Conservation (phyloP, 2,888 invertebrate species). For the Spialia ferax region DNA sequence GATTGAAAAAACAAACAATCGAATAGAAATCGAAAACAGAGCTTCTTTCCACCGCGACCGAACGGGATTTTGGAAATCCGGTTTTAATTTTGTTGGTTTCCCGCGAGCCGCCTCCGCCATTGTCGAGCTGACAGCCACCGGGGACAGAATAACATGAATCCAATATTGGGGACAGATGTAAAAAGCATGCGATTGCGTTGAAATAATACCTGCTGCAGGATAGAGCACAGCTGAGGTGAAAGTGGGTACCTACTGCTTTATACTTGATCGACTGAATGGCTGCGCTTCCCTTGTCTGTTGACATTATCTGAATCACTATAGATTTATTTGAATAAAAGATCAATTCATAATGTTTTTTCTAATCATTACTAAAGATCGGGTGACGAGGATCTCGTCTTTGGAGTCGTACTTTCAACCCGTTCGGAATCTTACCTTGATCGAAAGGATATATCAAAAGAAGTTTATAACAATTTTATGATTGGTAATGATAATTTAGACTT, state of each 20-base stretch:
- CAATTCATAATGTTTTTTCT: conserved; percentile 14
- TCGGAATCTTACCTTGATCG: too few relatives aligned
- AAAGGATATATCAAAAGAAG: neutral
- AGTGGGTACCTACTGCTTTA: conserved; percentile 26
- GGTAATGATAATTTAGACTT: too few relatives aligned
- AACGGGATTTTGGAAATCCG: conserved; percentile 86
- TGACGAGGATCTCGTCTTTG: neutral
- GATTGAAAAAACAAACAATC: conserved; percentile 82
- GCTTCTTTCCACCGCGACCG: conserved; percentile 78
- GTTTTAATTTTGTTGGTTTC: conserved; percentile 77
- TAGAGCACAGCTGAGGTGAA: conserved; percentile 17
- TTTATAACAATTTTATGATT: too few relatives aligned
- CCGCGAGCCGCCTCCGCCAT: conserved; percentile 59
- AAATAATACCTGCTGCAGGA: conserved; percentile 24
- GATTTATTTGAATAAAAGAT: conserved; percentile 10
- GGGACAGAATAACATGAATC: conserved; percentile 45
- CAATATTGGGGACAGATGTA: conserved; percentile 39
- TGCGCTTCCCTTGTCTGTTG: conserved; percentile 11
- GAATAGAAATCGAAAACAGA: conserved; percentile 85
- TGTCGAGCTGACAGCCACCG: conserved; percentile 51
- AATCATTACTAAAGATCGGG: neutral
- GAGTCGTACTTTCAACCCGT: neutral
- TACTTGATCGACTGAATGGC: conserved; percentile 15
- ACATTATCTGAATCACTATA: conserved; percentile 20
- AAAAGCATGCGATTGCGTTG: conserved; percentile 26